phyloP scores from a whole-genome alignment of 2,888 invertebrate genomes.

The Metalampra italica region DNA sequence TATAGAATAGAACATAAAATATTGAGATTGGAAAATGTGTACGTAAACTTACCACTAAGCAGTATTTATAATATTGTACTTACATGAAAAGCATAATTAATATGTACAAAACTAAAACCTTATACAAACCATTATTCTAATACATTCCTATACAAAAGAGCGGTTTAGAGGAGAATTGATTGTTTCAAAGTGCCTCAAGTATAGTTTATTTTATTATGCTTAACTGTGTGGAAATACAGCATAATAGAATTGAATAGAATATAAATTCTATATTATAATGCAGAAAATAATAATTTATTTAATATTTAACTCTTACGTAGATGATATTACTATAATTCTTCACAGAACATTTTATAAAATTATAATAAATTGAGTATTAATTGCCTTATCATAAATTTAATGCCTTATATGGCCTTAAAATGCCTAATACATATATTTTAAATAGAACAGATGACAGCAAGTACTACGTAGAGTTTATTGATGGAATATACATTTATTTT shows the following conservation, averaged over 20 bases:
- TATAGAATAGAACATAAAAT: slow-evolving; percentile 4
- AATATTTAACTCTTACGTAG: slow-evolving; percentile 21
- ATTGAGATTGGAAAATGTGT: slow-evolving; percentile 18
- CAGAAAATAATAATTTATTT: slow-evolving; percentile 27
- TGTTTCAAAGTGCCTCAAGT: slow-evolving; percentile 36
- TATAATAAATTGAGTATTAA: background rate
- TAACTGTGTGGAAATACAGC: slow-evolving; percentile 33
- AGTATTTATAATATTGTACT: slow-evolving; percentile 6
- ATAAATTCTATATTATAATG: slow-evolving; percentile 30
- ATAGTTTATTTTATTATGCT: slow-evolving; percentile 22
- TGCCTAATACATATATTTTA: background rate
- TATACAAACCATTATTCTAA: background rate
- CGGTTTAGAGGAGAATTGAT: background rate
- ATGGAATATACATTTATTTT: too few species aligned
- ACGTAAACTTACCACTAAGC: slow-evolving; percentile 14
- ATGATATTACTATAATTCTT: slow-evolving; percentile 10
- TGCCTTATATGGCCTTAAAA: slow-evolving; percentile 7
- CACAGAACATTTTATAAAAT: background rate
- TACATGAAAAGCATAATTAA: background rate
- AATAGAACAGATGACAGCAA: slow-evolving; percentile 4
- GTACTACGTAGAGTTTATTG: too few species aligned
- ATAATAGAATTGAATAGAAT: slow-evolving; percentile 19
- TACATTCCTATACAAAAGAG: background rate
- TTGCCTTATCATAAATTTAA: background rate
- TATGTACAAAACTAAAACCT: background rate